Conservation (phyloP, 2,797 vertebrate genomes). For the Emys orbicularis region DNA sequence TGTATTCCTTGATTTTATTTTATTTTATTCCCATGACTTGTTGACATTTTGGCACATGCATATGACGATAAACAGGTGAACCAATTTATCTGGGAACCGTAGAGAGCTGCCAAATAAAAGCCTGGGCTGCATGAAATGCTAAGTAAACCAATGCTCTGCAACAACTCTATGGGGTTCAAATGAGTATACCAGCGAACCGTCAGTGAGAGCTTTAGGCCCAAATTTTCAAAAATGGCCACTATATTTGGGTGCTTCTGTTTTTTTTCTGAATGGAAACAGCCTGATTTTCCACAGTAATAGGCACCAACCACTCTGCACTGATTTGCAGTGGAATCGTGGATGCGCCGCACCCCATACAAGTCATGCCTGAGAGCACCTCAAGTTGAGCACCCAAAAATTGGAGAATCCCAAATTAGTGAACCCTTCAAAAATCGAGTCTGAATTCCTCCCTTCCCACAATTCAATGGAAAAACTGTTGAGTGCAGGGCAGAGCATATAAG, state of each 20-base stretch:
- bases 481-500: neutral
- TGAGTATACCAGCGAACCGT: neutral
- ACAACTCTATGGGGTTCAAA: neutral
- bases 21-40: neutral
- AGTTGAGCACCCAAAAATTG: neutral
- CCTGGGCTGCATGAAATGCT: neutral
- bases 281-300: neutral
- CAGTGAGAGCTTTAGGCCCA: neutral
- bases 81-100: neutral
- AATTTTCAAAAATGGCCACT: neutral
- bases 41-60: neutral
- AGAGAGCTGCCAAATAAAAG: neutral
- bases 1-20: fast-evolving
- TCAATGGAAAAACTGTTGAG: neutral
- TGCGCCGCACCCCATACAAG: neutral
- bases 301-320: fast-evolving
- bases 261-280: neutral
- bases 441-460: neutral
- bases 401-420: neutral
- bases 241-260: neutral
- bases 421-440: neutral
- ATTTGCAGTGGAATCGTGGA: fast-evolving
- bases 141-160: neutral
- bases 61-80: neutral
- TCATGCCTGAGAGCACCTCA: neutral